Conservation (phyloP, 2,888 invertebrate genomes). For the Trachelus stipa region DNA sequence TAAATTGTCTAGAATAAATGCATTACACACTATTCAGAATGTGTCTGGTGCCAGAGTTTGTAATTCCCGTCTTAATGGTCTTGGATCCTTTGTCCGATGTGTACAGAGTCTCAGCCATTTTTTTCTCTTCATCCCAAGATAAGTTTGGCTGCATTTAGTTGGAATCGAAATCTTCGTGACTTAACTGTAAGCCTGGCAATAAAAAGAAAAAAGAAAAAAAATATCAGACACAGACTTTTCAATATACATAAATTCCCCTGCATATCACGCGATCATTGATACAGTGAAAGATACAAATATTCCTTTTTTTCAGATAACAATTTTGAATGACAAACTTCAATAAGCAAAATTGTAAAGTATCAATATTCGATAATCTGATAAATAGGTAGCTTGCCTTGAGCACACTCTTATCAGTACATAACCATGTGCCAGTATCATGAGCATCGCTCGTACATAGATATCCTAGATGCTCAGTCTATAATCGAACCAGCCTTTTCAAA, state of each 20-base stretch:
- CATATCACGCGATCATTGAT: neutral
- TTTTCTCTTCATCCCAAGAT: neutral
- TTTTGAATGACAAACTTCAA: neutral
- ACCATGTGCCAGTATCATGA: neutral
- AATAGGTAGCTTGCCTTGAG: neutral
- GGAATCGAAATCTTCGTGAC: neutral
- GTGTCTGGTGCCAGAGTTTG: neutral
- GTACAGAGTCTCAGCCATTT: neutral
- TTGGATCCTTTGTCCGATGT: neutral
- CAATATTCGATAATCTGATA: neutral
- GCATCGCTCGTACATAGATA: neutral
- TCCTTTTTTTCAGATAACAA: neutral
- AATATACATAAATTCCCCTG: no score
- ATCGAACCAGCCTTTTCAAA: no score
- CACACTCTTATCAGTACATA: neutral
- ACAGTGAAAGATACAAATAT: neutral
- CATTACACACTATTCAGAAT: neutral
- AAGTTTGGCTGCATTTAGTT: neutral
- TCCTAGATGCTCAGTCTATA: no score
- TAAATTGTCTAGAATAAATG: neutral
- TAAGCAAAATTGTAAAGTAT: neutral
- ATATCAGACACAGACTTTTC: no score
- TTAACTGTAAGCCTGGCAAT: neutral
- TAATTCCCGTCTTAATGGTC: neutral
- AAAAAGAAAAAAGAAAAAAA: neutral